Evolutionary conservation across 2,113 vertebrate species (phyloP).

Genomic region (Tychaedon coryphoeus): DNA sequence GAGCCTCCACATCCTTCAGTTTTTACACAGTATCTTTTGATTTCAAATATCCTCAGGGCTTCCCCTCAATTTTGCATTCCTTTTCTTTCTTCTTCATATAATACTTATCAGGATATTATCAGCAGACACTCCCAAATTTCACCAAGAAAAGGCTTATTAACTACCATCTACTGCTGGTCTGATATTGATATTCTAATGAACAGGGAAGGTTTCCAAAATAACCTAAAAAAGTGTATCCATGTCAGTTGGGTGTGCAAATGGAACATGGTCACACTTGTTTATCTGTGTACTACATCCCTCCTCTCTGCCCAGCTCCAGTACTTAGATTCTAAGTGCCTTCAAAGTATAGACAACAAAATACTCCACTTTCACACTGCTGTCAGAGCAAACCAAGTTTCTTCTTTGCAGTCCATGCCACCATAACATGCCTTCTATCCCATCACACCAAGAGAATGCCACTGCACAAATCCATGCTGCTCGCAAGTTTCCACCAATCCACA

Average conservation of each 20-base stretch:
- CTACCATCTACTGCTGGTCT: not conserved
- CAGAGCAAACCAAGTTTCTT: not conserved
- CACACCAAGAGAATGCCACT: not conserved
- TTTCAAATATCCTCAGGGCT: not conserved
- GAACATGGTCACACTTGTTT: not conserved
- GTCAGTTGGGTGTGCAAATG: not conserved
- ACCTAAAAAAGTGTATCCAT: fast-evolving
- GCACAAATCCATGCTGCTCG: not conserved
- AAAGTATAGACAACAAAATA: not conserved
- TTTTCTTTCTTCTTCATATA: not conserved
- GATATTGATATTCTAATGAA: not conserved
- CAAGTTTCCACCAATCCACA: not conserved
- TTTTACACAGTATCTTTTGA: not conserved
- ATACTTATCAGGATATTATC: too few relatives aligned
- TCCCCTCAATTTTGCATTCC: fast-evolving
- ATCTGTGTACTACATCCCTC: fast-evolving
- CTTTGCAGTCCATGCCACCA: not conserved
- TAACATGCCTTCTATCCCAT: not conserved
- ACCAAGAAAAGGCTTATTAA: not conserved
- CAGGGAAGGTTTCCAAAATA: not conserved
- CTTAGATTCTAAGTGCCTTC: not conserved
- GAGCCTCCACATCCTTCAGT: not conserved
- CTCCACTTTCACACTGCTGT: not conserved
- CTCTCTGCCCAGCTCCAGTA: not conserved
- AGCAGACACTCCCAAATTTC: not conserved